Conservation (phyloP, 2,888 invertebrate species). For the Drosophila kokeensis region DNA sequence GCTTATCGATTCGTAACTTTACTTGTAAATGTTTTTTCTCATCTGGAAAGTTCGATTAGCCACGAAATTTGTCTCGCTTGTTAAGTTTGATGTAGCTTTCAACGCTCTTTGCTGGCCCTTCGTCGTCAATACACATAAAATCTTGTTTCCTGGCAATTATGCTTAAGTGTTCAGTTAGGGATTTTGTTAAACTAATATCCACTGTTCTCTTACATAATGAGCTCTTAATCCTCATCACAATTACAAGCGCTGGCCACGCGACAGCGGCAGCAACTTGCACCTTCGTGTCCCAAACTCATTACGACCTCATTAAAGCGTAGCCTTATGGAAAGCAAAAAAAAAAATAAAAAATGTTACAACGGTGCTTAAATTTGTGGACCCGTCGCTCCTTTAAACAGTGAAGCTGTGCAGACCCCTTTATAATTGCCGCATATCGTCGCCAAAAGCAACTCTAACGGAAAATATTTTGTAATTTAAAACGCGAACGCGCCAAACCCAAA, state of each 20-base stretch:
- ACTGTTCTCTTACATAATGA: slow-evolving; percentile 39
- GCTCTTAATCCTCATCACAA: slow-evolving; percentile 51
- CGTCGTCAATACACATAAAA: slow-evolving; percentile 1
- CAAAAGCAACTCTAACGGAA: slow-evolving; percentile 58
- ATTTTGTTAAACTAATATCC: slow-evolving; percentile 36
- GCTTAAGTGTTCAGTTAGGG: slow-evolving; percentile 25
- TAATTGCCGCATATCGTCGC: slow-evolving; percentile 63
- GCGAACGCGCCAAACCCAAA: slow-evolving; percentile 40
- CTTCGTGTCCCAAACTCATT: slow-evolving; percentile 43
- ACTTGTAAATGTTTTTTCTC: not conserved
- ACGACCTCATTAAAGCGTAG: slow-evolving; percentile 43
- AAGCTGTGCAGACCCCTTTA: slow-evolving; percentile 36
- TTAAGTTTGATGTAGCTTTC: not conserved
- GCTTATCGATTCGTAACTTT: not conserved
- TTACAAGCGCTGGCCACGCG: slow-evolving; percentile 28
- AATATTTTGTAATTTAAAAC: slow-evolving; percentile 72
- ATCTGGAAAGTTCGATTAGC: not conserved
- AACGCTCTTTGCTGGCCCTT: not conserved
- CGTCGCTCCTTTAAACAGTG: not conserved
- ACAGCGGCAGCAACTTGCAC: slow-evolving; percentile 21
- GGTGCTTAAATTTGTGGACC: slow-evolving; percentile 30
- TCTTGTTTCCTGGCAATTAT: slow-evolving; percentile 24
- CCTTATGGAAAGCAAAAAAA: not conserved
- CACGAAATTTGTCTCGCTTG: not conserved
- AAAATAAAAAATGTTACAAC: not conserved